Evolutionary conservation across 1,140 invertebrate genomes (phyloP).

Genomic region (Diachasmimorpha longicaudata): DNA sequence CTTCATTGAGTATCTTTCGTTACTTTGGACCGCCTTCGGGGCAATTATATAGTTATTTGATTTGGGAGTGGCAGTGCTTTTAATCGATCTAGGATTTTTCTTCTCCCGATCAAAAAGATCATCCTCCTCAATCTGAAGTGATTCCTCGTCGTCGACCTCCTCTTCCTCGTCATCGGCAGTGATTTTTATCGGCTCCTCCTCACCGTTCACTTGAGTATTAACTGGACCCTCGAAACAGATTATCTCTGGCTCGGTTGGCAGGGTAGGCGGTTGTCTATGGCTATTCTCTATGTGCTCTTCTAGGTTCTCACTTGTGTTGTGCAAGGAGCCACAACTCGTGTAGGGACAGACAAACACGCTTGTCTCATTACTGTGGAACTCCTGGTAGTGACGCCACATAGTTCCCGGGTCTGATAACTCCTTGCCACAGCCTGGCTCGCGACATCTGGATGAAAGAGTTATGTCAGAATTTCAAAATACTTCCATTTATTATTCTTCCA

Average conservation of each 20-base stretch:
- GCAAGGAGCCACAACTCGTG: slow-evolving; percentile 54
- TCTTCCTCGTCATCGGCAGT: slow-evolving; percentile 32
- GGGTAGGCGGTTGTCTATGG: slow-evolving; percentile 50
- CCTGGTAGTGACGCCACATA: slow-evolving; percentile 61
- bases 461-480: not conserved
- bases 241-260: slow-evolving; percentile 57
- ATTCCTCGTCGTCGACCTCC: slow-evolving; percentile 45
- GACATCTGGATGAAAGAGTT: slow-evolving; percentile 40
- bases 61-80: not conserved
- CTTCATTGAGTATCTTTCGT: slow-evolving; percentile 21
- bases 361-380: slow-evolving; percentile 59
- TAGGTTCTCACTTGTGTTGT: slow-evolving; percentile 51
- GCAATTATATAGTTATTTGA: slow-evolving; percentile 19
- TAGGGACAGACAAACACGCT: slow-evolving; percentile 57
- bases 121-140: slow-evolving; percentile 43
- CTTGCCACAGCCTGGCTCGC: slow-evolving; percentile 58
- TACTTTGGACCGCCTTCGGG: slow-evolving; percentile 20
- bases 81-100: not conserved
- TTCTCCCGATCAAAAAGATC: slow-evolving; percentile 33
- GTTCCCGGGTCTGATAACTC: slow-evolving; percentile 58
- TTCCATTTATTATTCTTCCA: not conserved
- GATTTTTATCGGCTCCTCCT: not conserved
- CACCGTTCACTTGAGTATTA: not conserved
- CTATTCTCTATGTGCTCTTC: slow-evolving; percentile 58
- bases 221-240: slow-evolving; percentile 56